Evolutionary conservation across 2,888 invertebrate genomes (phyloP), one percentile per base, ranked within the genome.

Genomic region (Erebia ligea): DNA sequence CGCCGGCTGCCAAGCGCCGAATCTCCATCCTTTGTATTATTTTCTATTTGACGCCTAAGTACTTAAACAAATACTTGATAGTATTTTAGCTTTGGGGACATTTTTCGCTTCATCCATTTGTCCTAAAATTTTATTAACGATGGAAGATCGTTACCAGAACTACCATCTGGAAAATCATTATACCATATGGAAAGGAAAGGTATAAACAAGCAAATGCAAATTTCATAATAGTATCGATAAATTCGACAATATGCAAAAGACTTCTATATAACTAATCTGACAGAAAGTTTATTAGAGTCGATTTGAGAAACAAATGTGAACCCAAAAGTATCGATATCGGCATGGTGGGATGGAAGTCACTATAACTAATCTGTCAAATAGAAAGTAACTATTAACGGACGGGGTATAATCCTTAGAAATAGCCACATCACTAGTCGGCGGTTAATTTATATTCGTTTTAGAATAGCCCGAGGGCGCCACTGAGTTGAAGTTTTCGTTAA

Each of bases 381-480:
- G 15, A 48, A 45, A 48, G 15, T 21, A 21, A 11, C 6, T 19
- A 19, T 25, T 15, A 40, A 40, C 21, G 62, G 21, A 21, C 15
- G 62, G 48, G 15, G 48, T 62, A 19, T 48, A 48, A 19, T 21
- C 48, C 21, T 74, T 88, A 94, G 94, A 94, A 94, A 92, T 94
- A 94, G 92, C 91, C 93, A 92, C 89, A 89, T 90, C 11, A 11
- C 13, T 45, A 92, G 91, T 90, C 86, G 91, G 90, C 90, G 82
- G 79, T 89, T 92, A 82, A 85, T 91, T 92, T 91, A 79, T 92
- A 92, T 92, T 93, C 92, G 92, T 92, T 93, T 91, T 92, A 92
- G 92, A 92, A 92, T 92, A 92, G 91, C 91, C 90, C 81, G 76
- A 83, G 82, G 90, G 91, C 90, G 86, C 83, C 85, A 89, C 84